Evolutionary conservation across 2,797 vertebrate species (phyloP), one percentile per base, ranked within the genome.

Genomic region (Chaetodon trifasciatus): DNA sequence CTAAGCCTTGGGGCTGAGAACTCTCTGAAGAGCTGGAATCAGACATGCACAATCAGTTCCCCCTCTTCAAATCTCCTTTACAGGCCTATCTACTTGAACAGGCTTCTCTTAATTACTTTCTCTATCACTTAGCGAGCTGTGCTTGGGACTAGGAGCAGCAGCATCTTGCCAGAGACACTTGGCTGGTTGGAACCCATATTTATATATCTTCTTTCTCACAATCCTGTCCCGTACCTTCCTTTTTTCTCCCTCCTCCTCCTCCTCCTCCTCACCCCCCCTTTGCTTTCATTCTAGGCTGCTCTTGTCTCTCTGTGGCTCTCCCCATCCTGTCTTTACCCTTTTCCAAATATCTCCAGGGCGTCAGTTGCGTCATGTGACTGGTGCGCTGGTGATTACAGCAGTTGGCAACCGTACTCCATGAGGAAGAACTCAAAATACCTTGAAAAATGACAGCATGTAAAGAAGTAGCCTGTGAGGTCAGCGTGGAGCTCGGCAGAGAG

Each of bases 1-100:
- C 92, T 93, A 92, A 94, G 93, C 94, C 94, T 89, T 81, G 82
- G 84, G 91, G 94, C 92, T 94, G 92, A 92, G 90, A 93, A 94
- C 92, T 93, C 93, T 93, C 93, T 94, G 93, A 94, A 95, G 92
- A 94, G 87, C 92, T 92, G 91, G 92, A 95, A 95, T 95, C 94
- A 95, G 93, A 95, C 94, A 94, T 94, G 92, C 94, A 95, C 94
- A 94, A 95, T 95, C 94, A 95, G 94, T 94, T 94, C 92, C 93
- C 93, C 92, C 94, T 94, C 91, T 94, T 95, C 94, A 94, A 94
- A 95, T 95, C 94, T 95, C 91, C 91, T 94, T 95, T 92, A 77
- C 92, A 90, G 93, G 94, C 94, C 94, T 95, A 95, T 95, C 94
- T 95, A 91, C 94, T 94, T 93, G 92, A 95, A 92, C 95, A 95